Evolutionary conservation across 2,888 invertebrate genomes (phyloP), one percentile per base, ranked within the genome.

Genomic region (Cephus sareptanus): DNA sequence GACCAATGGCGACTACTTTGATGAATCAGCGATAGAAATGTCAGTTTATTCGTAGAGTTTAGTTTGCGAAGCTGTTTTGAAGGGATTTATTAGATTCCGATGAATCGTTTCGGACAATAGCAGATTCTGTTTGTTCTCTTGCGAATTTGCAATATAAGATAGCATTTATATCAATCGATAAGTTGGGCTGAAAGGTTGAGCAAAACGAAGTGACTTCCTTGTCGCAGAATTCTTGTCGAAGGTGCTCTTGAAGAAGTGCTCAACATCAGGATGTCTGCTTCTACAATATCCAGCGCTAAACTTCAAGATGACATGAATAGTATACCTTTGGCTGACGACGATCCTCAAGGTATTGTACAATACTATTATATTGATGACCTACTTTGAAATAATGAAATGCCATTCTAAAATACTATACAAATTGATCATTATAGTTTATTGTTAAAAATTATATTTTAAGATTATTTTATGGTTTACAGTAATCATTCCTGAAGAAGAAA

Each of bases 281-380:
- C 86, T 73, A 83, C 87, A 76, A 91, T 92, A 89, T 87, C 92
- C 73, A 94, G 94, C 85, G 93, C 94, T 82, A 96, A 96, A 92
- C 93, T 96, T 85, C 95, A 95, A 88, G 97, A 97, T 87, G 97
- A 97, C 82, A 93, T 94, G 84, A 94, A 93, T 87, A 96, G 95
- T 90, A 98, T 98, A 91, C 97, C 98, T 30, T 91, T 98, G 84
- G 98, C 98, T 76, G 98, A 98, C 90, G 98, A 97, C 88, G 98
- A 98, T 92, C 97, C 97, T 12, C 97, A 97, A 93, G 95, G 96
- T 95, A 92, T 74, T 30, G 15, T 34, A 34, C 35, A 15, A 15
- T n/a, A n/a, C 71, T 37, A 33, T 33, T 33, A 33, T 33, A 33
- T 37, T 69, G 12, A 40, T 80, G 83, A 81, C 82, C 81, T 81